Evolutionary conservation across 2,888 invertebrate genomes (phyloP).

Genomic region (Agapostemon virescens): DNA sequence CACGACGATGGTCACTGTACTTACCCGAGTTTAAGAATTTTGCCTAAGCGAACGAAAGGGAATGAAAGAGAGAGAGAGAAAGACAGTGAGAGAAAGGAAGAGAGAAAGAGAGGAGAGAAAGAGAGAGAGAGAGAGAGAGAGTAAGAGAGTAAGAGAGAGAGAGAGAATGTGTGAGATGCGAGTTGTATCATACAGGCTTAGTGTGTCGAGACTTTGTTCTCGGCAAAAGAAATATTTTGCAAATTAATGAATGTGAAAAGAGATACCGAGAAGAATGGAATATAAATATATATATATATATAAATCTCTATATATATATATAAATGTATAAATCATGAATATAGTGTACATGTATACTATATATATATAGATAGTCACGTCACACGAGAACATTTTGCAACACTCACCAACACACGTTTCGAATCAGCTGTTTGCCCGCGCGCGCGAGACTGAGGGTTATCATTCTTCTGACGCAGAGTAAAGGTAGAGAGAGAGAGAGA

Average conservation of each 20-base stretch:
- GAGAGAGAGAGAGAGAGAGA: neutral
- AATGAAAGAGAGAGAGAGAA: neutral
- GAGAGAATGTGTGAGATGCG: constrained; percentile 63
- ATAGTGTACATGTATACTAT: constrained; percentile 66
- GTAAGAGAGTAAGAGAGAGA: neutral
- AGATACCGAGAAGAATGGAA: constrained; percentile 51
- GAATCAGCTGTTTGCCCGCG: constrained; percentile 61
- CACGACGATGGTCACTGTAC: constrained; percentile 74
- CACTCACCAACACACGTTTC: constrained; percentile 43
- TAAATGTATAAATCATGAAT: constrained; percentile 68
- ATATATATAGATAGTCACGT: constrained; percentile 57
- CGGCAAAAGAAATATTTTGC: constrained; percentile 75
- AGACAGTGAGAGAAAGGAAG: neutral
- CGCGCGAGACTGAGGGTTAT: constrained; percentile 59
- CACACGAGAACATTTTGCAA: constrained; percentile 51
- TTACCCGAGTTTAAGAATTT: constrained; percentile 70
- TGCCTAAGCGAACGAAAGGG: constrained; percentile 69
- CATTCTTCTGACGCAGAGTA: constrained; percentile 58
- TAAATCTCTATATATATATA: constrained; percentile 58
- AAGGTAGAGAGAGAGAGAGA: no score
- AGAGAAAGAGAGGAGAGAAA: neutral
- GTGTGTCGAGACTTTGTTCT: constrained; percentile 63
- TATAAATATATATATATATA: constrained; percentile 50
- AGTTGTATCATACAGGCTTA: constrained; percentile 76
- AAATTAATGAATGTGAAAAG: constrained; percentile 71